Base-by-base conservation (phyloP, 2,113 vertebrate genomes). In the Peromyscus leucopus region DNA sequence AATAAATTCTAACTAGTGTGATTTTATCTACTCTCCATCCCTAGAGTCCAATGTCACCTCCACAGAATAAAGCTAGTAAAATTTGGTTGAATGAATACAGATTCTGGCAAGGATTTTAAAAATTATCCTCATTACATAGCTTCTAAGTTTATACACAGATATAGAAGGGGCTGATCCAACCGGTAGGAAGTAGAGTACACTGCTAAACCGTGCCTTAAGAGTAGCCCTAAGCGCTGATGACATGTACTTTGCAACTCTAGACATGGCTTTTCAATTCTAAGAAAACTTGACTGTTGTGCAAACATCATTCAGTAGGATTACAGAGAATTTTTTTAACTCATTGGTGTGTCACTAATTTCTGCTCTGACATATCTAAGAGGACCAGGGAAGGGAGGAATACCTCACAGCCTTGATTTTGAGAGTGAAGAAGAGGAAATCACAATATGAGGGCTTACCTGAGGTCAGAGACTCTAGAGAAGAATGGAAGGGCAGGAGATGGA, bases 141-240 rank as follows among this genome's bases (percentile, higher is more conserved):
- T 88, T 79, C 36, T 5, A 65, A 87, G 36, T 76, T 65, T 76
- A 74, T 71, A 57, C 5, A 69, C 33, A 97, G 39, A 89, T 21
- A 16, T 46, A 55, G 59, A 88, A 61, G 17, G 2, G 51, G 1
- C 11, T 31, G 33, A 69, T 31, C 15, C 86, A 36, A 11, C 11
- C 39, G 1, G 5, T 24, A 22, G 15, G 46, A 63, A 63, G 13
- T 12, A 28, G n/a, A 1, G 0, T 46, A 10, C 12, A 63, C 6
- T 63, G 19, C 31, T 16, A 84, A 22, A 85, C 33, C 12, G 65
- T 16, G 17, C 28, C 36, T 95, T 88, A 67, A 10, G n/a, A 39
- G 10, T 24, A 22, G 24, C 28, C 16, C 0, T 90, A 42, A 42
- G 1, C 82, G 13, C 6, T n/a, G 28, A 83, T n/a, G 10, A 65